These are phyloP conservation scores for Eristalis arbustorum DNA, from an alignment of 2,888 invertebrate genomes.

Conservation along the genomic window DNA sequence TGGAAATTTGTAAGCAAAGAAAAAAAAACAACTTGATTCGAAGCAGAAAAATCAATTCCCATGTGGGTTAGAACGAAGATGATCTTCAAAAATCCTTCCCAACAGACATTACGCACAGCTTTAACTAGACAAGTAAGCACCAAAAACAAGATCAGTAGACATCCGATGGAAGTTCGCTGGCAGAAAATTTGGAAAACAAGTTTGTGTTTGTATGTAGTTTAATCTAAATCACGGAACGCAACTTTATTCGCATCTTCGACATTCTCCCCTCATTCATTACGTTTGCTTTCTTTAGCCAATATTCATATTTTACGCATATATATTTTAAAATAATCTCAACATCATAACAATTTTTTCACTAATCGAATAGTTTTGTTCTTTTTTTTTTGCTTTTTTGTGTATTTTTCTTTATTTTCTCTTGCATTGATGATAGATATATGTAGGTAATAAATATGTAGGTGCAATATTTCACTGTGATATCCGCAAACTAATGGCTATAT, in stretches of 20 bases:
- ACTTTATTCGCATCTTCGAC: constrained; percentile 34
- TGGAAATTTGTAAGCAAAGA: no score
- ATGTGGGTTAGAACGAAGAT: no score
- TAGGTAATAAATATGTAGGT: not conserved
- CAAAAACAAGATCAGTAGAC: no score
- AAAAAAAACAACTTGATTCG: no score
- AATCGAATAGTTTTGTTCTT: constrained; percentile 29
- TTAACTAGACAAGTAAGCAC: not conserved
- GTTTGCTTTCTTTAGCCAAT: constrained; percentile 22
- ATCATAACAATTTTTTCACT: constrained; percentile 52
- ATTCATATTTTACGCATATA: constrained; percentile 39
- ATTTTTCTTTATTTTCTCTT: constrained; percentile 13
- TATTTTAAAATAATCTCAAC: constrained; percentile 46
- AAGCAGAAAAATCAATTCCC: no score
- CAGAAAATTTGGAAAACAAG: not conserved
- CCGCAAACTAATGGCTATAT: not conserved
- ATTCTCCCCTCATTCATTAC: constrained; percentile 10
- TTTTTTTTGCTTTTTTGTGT: not conserved
- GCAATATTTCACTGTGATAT: not conserved
- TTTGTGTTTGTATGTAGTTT: not conserved
- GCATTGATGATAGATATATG: constrained; percentile 34
- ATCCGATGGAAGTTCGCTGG: not conserved
- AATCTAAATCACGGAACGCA: constrained; percentile 34
- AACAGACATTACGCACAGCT: no score
- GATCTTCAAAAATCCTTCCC: no score